phyloP scores from a whole-genome alignment of 1,140 invertebrate species.

The Odontomachus brunneus region DNA sequence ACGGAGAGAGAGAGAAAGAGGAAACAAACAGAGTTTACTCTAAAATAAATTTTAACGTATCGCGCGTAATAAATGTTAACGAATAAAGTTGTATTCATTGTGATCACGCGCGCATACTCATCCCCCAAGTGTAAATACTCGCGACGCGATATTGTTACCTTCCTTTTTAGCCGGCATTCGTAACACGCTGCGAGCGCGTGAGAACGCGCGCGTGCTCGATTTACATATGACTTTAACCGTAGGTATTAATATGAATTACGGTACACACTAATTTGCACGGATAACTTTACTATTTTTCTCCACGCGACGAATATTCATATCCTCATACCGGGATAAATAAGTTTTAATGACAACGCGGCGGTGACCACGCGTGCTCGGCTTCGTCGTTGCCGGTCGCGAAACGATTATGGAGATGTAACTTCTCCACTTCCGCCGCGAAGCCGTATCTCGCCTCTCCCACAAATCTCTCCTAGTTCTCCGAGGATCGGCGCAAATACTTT shows the following conservation, averaged over 20 bases:
- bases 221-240: conserved; percentile 17
- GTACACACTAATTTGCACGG: conserved; percentile 14
- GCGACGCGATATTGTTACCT: conserved; percentile 6
- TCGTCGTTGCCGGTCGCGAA: conserved; percentile 10
- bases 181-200: background rate
- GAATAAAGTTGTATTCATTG: background rate
- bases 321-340: conserved; percentile 37
- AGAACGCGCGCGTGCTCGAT: conserved; percentile 35
- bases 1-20: too few species aligned
- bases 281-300: conserved; percentile 11
- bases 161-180: conserved; percentile 9
- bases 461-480: background rate
- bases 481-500: conserved; percentile 38
- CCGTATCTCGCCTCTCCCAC: too few species aligned
- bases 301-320: conserved; percentile 45
- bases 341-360: conserved; percentile 47
- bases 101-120: conserved; percentile 7
- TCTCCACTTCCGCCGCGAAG: background rate
- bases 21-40: background rate
- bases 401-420: conserved; percentile 49
- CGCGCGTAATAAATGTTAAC: conserved; percentile 1
- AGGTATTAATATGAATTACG: conserved; percentile 32
- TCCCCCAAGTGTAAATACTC: conserved; percentile 14
- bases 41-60: conserved; percentile 18
- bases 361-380: too few species aligned